phyloP scores from a whole-genome alignment of 1,140 invertebrate genomes.

The Zaprionus ornatus region DNA sequence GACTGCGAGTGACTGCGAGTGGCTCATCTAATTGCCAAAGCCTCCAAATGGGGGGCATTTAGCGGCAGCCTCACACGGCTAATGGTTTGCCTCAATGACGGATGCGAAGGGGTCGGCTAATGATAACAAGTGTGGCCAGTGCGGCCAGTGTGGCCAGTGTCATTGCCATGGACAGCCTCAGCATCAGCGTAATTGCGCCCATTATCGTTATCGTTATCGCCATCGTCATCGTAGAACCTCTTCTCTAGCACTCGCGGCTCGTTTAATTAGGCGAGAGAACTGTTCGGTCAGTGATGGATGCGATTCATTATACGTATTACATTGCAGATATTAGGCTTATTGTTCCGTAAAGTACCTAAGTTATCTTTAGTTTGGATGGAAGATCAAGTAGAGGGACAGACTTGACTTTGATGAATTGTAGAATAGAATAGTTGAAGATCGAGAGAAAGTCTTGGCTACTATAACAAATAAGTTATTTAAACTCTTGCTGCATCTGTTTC shows the following conservation, averaged over 20 bases:
- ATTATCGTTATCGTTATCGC: conserved; percentile 13
- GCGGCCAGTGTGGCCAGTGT: not conserved
- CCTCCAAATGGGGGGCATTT: conserved; percentile 52
- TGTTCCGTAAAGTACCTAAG: not conserved
- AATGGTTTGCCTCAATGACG: conserved; percentile 71
- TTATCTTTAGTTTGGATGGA: not conserved
- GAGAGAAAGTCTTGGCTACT: not conserved
- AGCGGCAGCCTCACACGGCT: conserved; percentile 45
- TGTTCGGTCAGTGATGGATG: not conserved
- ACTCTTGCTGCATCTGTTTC: no score
- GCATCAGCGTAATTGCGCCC: conserved; percentile 4
- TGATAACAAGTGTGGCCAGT: conserved; percentile 21
- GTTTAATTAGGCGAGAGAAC: not conserved
- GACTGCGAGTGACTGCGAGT: not conserved
- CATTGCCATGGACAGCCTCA: conserved; percentile 1
- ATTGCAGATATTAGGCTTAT: not conserved
- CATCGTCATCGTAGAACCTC: not conserved
- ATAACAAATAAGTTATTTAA: no score
- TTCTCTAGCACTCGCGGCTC: not conserved
- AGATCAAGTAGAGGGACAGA: no score
- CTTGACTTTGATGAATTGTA: no score
- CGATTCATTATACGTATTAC: not conserved
- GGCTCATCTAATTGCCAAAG: conserved; percentile 60
- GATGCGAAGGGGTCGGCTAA: conserved; percentile 20
- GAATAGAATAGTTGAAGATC: not conserved